Base-by-base conservation (phyloP, 1,140 invertebrate species). In the Holcopasites calliopsidis region DNA sequence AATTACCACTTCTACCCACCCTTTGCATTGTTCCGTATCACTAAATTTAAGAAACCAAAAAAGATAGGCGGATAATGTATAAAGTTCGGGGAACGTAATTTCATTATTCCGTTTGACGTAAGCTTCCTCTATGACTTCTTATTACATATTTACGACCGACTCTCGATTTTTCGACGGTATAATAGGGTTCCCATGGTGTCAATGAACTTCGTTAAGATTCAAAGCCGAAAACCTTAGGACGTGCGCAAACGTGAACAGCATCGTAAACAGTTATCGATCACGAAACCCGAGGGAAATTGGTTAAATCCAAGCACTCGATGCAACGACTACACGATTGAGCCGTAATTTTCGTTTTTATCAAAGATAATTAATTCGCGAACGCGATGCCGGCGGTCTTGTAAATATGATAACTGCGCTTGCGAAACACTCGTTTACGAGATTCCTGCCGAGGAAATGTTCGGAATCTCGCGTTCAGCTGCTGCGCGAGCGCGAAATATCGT, bases 201-300 rank as follows among this genome's bases (percentile, higher is more conserved):
- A 50, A 47, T 65, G 75, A 73, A 57, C 69, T 49, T 47, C 5
- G 13, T 73, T 77, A n/a, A 49, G 64, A 77, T 77, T 77, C 68
- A 58, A 57, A 57, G 49, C 4, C 13, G 11, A 54, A 3, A 11
- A 72, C 28, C 28, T 72, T 64, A 55, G 60, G 31, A 33, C 23
- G 18, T 44, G 18, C 42, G 8, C 18, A 13, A 57, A 77, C 68
- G 75, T 38, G 68, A 1, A 16, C 0, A 8, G 58, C 33, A 16
- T 77, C 40, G 40, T 71, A 77, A 77, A 5, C 60, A 58, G 28
- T 73, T 55, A 13, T 64, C 11, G 50, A 38, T 77, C 65, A 77
- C 50, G 69, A 72, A 77, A 72, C 23, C 52, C n/a, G 4, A 1
- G 16, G 0, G 2, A 13, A 23, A 8, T 49, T 3, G n/a, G 0